Base-by-base conservation (phyloP, 2,888 invertebrate genomes). In the Temnothorax unifasciatus region DNA sequence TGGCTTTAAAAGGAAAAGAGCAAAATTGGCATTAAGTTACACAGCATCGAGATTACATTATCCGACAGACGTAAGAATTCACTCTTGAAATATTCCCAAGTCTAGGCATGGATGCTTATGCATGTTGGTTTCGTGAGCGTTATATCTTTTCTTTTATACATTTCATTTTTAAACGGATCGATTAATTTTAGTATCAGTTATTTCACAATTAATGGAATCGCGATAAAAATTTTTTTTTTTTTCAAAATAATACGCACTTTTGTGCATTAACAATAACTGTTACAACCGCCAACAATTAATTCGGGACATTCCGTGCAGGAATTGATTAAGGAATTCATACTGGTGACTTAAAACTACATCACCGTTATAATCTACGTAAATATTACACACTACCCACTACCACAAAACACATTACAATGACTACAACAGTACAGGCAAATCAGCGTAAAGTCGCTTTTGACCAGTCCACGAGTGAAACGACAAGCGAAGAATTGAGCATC, bases 401-500 rank as follows among this genome's bases (percentile, higher is more conserved):
- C 81, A 79, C 61, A 52, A 79, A 82, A 85, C 64, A 21, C 41
- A 61, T 44, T 57, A 41, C 71, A 71, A 79, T 9, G 4, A 74
- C 52, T 44, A 59, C 59, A 47, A 79, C 38, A 57, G 5, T 38
- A 44, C 54, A 79, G 11, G 59, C 50, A 59, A 54, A 11, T 71
- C 11, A 29, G 57, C 18, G 1, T 21, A 38, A 79, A 82, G 1
- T 81, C 38, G 61, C 38, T 52, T 50, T 50, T 41, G 41, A 64
- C 21, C n/a, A 82, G 25, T 61, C n/a, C 73, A 66, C 68, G 44
- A 59, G 57, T 52, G 15, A 50, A 63, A 47, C 34, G 52, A 47
- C 74, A 86, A 83, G 83, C 84, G 64, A 57, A 73, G 41, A 71
- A 44, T 21, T 79, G 83, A 89, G 86, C 85, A 75, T 82, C 47